Evolutionary conservation across 2,113 vertebrate genomes (phyloP).

Genomic region (Rhinolophus ferrumequinum): DNA sequence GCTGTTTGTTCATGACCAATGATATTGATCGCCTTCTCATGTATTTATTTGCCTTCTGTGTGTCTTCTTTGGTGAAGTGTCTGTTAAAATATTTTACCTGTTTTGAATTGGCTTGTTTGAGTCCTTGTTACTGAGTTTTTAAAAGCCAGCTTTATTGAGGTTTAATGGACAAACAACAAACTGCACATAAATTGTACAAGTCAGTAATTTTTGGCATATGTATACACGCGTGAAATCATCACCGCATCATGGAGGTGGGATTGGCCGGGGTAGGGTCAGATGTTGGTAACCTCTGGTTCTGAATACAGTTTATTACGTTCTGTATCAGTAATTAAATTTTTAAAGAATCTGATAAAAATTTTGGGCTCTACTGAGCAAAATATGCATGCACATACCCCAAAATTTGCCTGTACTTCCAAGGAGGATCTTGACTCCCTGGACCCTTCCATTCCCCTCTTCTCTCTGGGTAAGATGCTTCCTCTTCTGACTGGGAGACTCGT

Average conservation of each 20-base stretch:
- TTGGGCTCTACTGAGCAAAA: neutral
- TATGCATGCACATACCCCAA: neutral
- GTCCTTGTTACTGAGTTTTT: neutral
- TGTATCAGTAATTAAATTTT: neutral
- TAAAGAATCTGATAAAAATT: neutral
- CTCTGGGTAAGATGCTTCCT: neutral
- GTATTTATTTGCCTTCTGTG: neutral
- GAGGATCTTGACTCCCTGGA: neutral
- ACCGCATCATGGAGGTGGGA: neutral
- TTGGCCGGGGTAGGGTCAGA: too few relatives aligned
- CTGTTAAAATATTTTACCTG: neutral
- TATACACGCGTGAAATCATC: neutral
- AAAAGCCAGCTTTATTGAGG: neutral
- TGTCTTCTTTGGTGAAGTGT: neutral
- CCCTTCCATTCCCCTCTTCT: neutral
- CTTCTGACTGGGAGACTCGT: neutral
- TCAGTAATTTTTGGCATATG: neutral
- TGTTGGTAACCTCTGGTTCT: too few relatives aligned
- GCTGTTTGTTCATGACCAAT: neutral
- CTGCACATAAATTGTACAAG: neutral
- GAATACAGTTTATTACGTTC: neutral
- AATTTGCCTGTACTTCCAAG: neutral
- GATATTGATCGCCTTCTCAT: neutral
- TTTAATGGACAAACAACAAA: neutral
- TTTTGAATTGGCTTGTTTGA: neutral